Conservation (phyloP, 2,888 invertebrate genomes). For the Archaeoteleia sp. region DNA sequence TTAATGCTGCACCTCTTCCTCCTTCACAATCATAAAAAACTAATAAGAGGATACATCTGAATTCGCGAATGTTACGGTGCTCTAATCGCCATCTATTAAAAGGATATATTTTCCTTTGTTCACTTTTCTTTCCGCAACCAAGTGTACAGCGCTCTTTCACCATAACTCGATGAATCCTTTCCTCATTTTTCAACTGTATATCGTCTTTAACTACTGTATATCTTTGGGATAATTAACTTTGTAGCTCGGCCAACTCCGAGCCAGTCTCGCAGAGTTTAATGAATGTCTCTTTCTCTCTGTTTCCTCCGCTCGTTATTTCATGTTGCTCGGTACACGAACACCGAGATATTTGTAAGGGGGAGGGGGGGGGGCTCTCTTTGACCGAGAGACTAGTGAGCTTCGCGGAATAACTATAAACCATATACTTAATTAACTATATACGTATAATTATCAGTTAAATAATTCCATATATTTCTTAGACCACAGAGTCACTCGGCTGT, state of each 20-base stretch:
- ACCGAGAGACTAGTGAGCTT: slow-evolving; percentile 3
- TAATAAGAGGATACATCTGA: no score
- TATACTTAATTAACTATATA: slow-evolving; percentile 19
- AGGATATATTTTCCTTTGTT: slow-evolving; percentile 23
- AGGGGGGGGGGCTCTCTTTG: no score
- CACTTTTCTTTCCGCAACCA: slow-evolving; percentile 29
- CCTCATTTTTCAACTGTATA: slow-evolving; percentile 36
- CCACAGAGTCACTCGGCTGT: not conserved
- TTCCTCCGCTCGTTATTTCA: slow-evolving; percentile 43
- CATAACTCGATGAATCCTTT: slow-evolving; percentile 44
- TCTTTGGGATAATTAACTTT: slow-evolving; percentile 46
- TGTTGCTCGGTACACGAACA: slow-evolving; percentile 27
- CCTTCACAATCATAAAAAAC: no score
- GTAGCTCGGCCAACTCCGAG: slow-evolving; percentile 43
- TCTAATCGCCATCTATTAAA: slow-evolving; percentile 39
- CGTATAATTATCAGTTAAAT: slow-evolving; percentile 29
- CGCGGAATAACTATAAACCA: slow-evolving; percentile 27
- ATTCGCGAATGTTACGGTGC: no score
- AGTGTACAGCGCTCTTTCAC: slow-evolving; percentile 15
- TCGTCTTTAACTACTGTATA: slow-evolving; percentile 43
- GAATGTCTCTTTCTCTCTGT: slow-evolving; percentile 46
- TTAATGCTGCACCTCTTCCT: no score
- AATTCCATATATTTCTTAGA: slow-evolving; percentile 8
- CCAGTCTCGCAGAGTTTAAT: slow-evolving; percentile 30
- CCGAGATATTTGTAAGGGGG: slow-evolving; percentile 35